Percentiles rank a stretch among this genome's conserved stretches.
phyloP scores from a whole-genome alignment of 1,140 invertebrate species.

The Nautilus pompilius region DNA sequence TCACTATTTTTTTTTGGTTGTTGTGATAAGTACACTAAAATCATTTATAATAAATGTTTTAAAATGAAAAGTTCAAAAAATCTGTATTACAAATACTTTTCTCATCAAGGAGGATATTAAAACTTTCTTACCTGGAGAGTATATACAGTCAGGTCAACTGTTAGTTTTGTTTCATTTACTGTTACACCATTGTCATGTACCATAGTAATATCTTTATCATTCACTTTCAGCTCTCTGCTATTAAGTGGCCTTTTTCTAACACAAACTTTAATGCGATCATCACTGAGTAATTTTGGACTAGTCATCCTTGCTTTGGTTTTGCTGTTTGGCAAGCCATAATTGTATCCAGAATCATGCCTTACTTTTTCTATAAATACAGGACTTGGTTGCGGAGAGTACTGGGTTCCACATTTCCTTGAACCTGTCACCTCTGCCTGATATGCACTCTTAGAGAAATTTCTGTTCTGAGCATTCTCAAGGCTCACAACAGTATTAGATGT shows the following conservation, averaged over 20 bases:
- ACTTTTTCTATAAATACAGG: conserved; percentile 20
- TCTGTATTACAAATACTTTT: too few species aligned
- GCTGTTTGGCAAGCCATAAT: conserved; percentile 46
- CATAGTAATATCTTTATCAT: conserved; percentile 92
- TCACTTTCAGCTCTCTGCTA: conserved; percentile 65
- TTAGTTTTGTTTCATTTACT: conserved; percentile 94
- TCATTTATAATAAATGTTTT: too few species aligned
- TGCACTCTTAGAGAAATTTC: conserved; percentile 4
- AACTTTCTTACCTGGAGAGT: conserved; percentile 44
- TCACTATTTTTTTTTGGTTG: too few species aligned
- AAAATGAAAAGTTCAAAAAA: too few species aligned
- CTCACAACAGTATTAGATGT: conserved; percentile 23
- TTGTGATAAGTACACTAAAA: too few species aligned
- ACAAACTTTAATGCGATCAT: conserved; percentile 81
- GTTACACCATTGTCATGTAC: conserved; percentile 89
- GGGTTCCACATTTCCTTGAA: conserved; percentile 9
- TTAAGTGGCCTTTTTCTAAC: conserved; percentile 94
- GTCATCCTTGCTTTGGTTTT: conserved; percentile 10
- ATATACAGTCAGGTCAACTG: conserved; percentile 97
- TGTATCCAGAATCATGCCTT: conserved; percentile 42
- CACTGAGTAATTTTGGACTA: conserved; percentile 9
- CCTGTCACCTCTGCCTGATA: not conserved
- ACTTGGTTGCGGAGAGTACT: conserved; percentile 11
- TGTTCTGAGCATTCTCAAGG: conserved; percentile 7
- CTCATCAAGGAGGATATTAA: too few species aligned